Percentiles rank a stretch among this genome's conserved stretches.
Evolutionary conservation across 2,113 vertebrate genomes (phyloP).

Genomic region (Saimiri boliviensis): DNA sequence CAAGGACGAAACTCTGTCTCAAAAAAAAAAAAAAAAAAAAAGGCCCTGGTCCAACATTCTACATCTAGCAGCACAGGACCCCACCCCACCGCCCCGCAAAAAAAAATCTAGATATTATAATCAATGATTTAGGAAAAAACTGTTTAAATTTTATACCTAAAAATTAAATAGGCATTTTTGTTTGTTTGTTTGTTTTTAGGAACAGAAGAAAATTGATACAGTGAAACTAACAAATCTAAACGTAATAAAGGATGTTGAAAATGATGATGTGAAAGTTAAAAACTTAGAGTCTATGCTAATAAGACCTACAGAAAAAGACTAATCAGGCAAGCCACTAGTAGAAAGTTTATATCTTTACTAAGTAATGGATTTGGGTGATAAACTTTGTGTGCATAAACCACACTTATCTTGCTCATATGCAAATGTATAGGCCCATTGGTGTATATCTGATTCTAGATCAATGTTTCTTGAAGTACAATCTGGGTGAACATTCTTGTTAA

Average conservation of each 20-base stretch:
- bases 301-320: accelerated
- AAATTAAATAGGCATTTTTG: neutral
- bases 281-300: neutral
- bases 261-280: too few species aligned
- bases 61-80: neutral
- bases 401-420: too few species aligned
- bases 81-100: too few species aligned
- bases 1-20: too few species aligned
- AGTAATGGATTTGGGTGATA: too few species aligned
- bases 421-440: neutral
- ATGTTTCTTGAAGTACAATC: neutral
- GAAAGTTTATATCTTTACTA: neutral
- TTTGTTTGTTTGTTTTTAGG: neutral
- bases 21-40: too few species aligned
- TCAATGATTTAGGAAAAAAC: neutral
- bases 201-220: neutral
- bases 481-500: neutral
- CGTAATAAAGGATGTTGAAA: neutral
- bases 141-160: neutral
- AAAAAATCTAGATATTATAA: neutral
- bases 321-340: accelerated
- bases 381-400: neutral
- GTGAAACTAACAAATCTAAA: neutral
- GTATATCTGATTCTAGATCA: neutral
- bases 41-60: neutral